phyloP scores from a whole-genome alignment of 2,113 vertebrate species.

The Tachysurus vachellii region DNA sequence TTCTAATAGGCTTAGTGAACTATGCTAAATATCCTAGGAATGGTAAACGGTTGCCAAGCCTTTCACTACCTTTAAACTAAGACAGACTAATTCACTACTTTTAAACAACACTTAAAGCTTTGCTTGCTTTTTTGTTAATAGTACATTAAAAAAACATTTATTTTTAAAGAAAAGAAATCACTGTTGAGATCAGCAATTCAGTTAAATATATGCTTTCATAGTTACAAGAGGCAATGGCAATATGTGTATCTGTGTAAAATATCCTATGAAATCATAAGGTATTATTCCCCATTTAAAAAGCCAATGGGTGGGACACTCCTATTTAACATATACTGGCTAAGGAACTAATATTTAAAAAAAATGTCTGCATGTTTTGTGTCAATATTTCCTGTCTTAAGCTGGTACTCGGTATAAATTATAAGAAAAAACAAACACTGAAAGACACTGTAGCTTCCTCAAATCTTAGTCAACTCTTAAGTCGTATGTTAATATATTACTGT shows the following conservation, averaged over 20 bases:
- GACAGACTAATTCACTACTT: neutral
- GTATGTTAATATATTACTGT: too few species aligned
- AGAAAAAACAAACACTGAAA: too few species aligned
- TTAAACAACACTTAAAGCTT: neutral
- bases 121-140: neutral
- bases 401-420: neutral
- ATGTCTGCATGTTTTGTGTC: neutral
- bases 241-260: neutral
- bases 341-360: too few species aligned
- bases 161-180: neutral
- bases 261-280: neutral
- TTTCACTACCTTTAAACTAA: neutral
- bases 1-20: neutral
- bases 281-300: neutral
- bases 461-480: neutral
- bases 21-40: neutral
- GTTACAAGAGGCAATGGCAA: neutral
- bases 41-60: neutral
- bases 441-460: neutral
- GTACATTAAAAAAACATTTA: neutral
- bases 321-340: neutral
- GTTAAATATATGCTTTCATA: neutral
- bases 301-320: neutral
- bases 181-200: neutral
- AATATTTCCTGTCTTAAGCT: neutral